Conservation (phyloP, 2,888 invertebrate species). For the Macaria liturata region DNA sequence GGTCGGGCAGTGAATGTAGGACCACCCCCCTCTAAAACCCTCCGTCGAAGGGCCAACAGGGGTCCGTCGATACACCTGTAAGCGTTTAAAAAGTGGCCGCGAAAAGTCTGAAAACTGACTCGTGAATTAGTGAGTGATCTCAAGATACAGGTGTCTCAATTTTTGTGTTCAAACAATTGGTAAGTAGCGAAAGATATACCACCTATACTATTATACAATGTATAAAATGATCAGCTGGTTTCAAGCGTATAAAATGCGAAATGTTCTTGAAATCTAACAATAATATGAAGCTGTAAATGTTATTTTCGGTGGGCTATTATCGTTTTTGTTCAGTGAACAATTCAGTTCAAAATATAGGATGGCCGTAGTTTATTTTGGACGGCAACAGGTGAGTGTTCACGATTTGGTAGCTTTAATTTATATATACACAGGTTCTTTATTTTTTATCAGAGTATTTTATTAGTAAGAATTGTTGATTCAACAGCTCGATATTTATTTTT, state of each 20-base stretch:
- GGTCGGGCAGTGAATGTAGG: conserved; percentile 15
- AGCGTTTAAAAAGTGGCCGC: conserved; percentile 25
- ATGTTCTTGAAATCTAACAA: no score
- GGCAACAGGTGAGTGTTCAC: conserved; percentile 16
- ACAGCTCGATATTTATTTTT: no score
- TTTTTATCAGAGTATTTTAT: no score
- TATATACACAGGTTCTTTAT: background rate
- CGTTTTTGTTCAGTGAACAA: conserved; percentile 13
- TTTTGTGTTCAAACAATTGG: conserved; percentile 25
- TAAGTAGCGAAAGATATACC: conserved; percentile 19
- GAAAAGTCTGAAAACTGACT: conserved; percentile 9
- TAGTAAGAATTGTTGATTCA: no score
- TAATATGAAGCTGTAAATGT: no score
- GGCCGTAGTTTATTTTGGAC: conserved; percentile 18
- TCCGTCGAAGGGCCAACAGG: conserved; percentile 29
- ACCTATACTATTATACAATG: conserved; percentile 2
- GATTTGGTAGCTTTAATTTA: conserved; percentile 1
- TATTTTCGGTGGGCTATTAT: conserved; percentile 6
- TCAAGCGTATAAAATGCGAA: no score
- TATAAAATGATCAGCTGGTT: conserved; percentile 32
- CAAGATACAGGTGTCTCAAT: conserved; percentile 1
- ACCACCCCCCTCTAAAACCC: conserved; percentile 29
- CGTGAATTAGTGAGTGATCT: conserved; percentile 21
- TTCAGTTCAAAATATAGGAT: conserved; percentile 8
- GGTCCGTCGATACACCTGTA: conserved; percentile 27